Base-by-base conservation (phyloP, 2,888 invertebrate species). In the Orthosia gothica region DNA sequence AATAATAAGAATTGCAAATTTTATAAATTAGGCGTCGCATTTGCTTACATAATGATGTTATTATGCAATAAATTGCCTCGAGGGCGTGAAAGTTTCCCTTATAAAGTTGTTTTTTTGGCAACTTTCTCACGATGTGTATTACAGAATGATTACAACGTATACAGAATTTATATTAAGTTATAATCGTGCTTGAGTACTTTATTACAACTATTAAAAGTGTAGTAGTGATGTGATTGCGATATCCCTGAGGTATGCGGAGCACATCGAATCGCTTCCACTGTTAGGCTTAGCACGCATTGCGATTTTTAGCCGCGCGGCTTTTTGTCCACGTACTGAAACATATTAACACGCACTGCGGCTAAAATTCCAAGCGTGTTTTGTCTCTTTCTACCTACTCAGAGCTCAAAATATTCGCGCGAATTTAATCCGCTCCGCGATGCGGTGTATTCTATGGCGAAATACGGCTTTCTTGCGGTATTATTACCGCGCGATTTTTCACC, bases 1-100 rank as follows among this genome's bases (percentile, higher is more conserved):
- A 58, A 74, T 20, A 69, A 77, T 70, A 77, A 82, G 70, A 83
- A 85, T 82, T 77, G 76, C 76, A 70, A 81, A 84, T 84, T 76
- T 72, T 66, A 65, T 61, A 76, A 84, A 84, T 84, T 70, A 68
- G 57, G 18, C 54, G 52, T 61, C 52, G 47, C 26, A 62, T 73
- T 74, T 82, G 62, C 57, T 65, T 81, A 74, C 62, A 68, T 74
- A 66, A 81, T 63, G 74, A 65, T 67, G 61, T 70, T 66, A 70
- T 85, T 82, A 67, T 64, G 74, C 66, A 74, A 83, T 73, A 61
- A 76, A 77, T 70, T 59, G 59, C 67, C 57, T 70, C 50, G 50
- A 63, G 57, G 45, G 49, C 80, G 79, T 55, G 67, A 84, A 74
- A 76, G 70, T 84, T 87, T 74, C 65, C 70, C 55, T 74, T 13